These are phyloP conservation scores for Hystrix cristata DNA, from an alignment of 2,113 vertebrate species.

Conservation along the genomic window DNA sequence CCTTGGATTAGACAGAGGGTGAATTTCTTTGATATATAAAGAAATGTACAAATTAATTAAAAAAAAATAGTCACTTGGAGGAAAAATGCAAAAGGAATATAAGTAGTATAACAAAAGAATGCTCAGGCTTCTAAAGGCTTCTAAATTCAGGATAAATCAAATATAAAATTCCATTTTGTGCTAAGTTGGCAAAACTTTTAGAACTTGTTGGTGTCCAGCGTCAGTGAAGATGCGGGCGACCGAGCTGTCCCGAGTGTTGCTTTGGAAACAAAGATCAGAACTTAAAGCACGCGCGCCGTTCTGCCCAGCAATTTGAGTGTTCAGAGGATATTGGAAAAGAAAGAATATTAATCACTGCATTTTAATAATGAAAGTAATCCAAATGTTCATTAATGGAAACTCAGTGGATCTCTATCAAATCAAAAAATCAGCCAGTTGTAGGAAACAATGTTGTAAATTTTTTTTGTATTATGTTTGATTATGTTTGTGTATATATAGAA, in stretches of 20 bases:
- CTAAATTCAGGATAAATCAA: slow-evolving; percentile 9
- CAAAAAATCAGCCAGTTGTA: not conserved
- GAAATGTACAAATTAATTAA: not conserved
- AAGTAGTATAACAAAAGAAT: not conserved
- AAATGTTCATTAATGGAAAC: not conserved
- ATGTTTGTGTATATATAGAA: slow-evolving; percentile 27
- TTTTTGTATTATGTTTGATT: slow-evolving; percentile 34
- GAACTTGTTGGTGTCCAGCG: not conserved
- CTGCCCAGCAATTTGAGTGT: slow-evolving; percentile 2
- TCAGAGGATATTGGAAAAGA: not conserved
- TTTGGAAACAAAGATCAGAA: slow-evolving; percentile 16
- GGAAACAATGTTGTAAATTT: not conserved
- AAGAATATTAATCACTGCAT: not conserved
- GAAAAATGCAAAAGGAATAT: not conserved
- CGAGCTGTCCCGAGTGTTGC: not conserved
- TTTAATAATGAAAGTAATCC: not conserved
- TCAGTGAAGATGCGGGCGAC: not conserved
- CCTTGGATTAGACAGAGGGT: not conserved
- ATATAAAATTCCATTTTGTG: slow-evolving; percentile 53
- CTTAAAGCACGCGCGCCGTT: not conserved
- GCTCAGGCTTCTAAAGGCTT: not conserved
- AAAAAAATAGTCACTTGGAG: not conserved
- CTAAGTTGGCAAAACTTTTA: not conserved
- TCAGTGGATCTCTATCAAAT: not conserved
- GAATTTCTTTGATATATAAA: not conserved